Base-by-base conservation (phyloP, 2,113 vertebrate species). In the Oncorhynchus keta region DNA sequence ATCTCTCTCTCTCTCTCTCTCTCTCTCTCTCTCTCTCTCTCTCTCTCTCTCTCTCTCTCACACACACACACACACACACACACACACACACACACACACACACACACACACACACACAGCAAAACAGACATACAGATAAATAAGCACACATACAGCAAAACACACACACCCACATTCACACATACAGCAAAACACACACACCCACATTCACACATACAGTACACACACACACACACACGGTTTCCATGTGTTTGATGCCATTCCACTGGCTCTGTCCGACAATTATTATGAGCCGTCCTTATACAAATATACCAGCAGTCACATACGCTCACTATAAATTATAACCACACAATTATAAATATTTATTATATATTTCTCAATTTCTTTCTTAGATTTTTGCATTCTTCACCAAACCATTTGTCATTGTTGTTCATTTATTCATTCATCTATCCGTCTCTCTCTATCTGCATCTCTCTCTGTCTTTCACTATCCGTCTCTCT, bases 71-170 rank as follows among this genome's bases (percentile, higher is more conserved):
- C n/a, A 7, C 77, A 12, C 26, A 28, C 35, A 80, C 14, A 49
- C 57, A 73, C 9, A 14, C 16, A 72, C 61, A 64, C 74, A 67
- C 4, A 79, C 66, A 70, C 14, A 26, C 24, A 13, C 30, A 73
- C 20, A 74, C 45, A 75, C 3, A 77, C 11, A 0, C 26, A 28
- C 26, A 28, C 26, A 28, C 0, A 24, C 68, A 30, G 28, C 28
- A 30, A 30, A 30, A 30, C 28, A 30, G 0, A 24, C 24, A 24
- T 24, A 24, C 24, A 24, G 24, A 24, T 24, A 24, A 24, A 24
- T 24, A 24, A 24, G 24, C 24, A 24, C 24, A 24, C 24, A 24
- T 24, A 24, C 24, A 24, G 24, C 24, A 24, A 24, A 24, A 30
- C 28, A 30, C 3, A 30, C 28, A 3, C 2, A 30, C 3, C 2